Percentiles rank a stretch among this genome's conserved stretches.
These are phyloP conservation scores for Carassius auratus DNA, from an alignment of 2,113 vertebrate species.

Conservation along the genomic window DNA sequence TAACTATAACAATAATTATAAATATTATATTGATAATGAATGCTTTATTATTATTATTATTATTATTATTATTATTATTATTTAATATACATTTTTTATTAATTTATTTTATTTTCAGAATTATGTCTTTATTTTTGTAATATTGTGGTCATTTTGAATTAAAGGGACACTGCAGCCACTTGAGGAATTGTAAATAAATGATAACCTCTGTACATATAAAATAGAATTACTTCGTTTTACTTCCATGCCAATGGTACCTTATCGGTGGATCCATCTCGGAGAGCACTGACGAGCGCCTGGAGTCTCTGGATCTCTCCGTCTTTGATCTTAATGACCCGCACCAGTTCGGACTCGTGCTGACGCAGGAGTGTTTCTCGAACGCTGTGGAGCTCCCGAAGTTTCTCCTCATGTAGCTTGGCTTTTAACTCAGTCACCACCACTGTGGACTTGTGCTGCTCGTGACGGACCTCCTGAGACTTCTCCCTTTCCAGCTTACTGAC, in stretches of 20 bases:
- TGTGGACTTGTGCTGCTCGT: slow-evolving; percentile 86
- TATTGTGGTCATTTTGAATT: background rate
- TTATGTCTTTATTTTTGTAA: background rate
- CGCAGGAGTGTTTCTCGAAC: slow-evolving; percentile 87
- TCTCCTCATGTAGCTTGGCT: slow-evolving; percentile 94
- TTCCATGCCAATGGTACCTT: slow-evolving; percentile 71
- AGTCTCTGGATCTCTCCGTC: slow-evolving; percentile 93
- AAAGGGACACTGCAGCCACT: background rate
- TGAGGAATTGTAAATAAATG: background rate
- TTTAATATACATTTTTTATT: too few relatives aligned
- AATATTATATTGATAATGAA: background rate
- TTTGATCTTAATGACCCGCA: slow-evolving; percentile 93
- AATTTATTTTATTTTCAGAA: too few relatives aligned
- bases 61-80: too few relatives aligned
- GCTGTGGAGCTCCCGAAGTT: slow-evolving; percentile 88
- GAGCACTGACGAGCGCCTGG: slow-evolving; percentile 81
- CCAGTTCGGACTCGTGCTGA: slow-evolving; percentile 92
- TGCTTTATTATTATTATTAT: background rate
- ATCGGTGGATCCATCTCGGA: slow-evolving; percentile 84
- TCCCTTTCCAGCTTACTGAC: slow-evolving; percentile 91
- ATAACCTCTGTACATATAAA: background rate
- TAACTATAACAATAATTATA: too few relatives aligned
- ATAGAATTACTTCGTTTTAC: background rate
- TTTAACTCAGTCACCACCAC: slow-evolving; percentile 88
- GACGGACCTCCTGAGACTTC: slow-evolving; percentile 89